Conservation (phyloP, 2,113 vertebrate genomes). For the Aramus guarauna region DNA sequence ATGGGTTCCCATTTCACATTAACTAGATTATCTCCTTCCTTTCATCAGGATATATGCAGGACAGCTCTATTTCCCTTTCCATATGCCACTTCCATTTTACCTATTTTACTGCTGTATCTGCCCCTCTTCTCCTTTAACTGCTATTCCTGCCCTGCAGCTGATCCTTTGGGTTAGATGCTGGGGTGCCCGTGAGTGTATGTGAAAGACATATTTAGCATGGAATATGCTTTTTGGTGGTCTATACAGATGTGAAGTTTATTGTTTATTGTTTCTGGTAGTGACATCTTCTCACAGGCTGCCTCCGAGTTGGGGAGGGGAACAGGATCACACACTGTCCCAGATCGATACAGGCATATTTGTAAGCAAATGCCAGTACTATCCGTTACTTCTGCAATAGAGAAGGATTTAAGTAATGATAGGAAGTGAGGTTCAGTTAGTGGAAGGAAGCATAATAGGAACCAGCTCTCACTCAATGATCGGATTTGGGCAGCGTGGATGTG, state of each 20-base stretch:
- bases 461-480: neutral
- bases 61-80: neutral
- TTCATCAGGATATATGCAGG: neutral
- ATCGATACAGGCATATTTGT: neutral
- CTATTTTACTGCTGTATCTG: neutral
- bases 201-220: neutral
- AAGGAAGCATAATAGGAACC: neutral
- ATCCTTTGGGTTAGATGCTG: neutral
- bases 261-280: neutral
- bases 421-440: neutral
- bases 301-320: accelerated
- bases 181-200: accelerated
- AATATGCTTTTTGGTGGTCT: neutral
- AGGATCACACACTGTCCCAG: neutral
- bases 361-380: neutral
- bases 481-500: neutral
- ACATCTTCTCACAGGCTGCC: neutral
- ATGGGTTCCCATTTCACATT: neutral
- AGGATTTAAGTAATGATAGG: neutral
- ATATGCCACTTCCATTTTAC: neutral
- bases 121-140: neutral
- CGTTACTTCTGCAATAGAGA: neutral
- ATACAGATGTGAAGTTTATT: neutral
- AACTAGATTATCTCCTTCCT: neutral
- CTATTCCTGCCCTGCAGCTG: neutral